Evolutionary conservation across 2,888 invertebrate genomes (phyloP).

Genomic region (Venusia cambrica): DNA sequence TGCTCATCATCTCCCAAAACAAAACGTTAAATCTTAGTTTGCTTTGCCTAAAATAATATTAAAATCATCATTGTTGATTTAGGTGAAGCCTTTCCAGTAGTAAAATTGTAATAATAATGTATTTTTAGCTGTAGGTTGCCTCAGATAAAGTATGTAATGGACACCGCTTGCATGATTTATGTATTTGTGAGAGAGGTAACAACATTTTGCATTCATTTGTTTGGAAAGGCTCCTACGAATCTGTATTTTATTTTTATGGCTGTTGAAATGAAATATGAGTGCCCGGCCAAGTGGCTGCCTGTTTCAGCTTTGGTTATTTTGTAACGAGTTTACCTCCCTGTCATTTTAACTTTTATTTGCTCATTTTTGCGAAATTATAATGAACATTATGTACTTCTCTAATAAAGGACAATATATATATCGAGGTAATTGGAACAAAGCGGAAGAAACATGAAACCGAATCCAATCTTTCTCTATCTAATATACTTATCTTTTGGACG

Average conservation of each 20-base stretch:
- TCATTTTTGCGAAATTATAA: too few species aligned
- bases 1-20: too few species aligned
- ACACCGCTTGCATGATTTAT: slow-evolving; percentile 56
- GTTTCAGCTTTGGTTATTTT: slow-evolving; percentile 6
- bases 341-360: too few species aligned
- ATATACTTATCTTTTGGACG: too few species aligned
- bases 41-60: too few species aligned
- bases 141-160: slow-evolving; percentile 53
- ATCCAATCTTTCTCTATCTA: too few species aligned
- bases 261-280: slow-evolving; percentile 17
- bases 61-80: slow-evolving; percentile 1
- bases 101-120: too few species aligned
- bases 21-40: too few species aligned
- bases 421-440: too few species aligned
- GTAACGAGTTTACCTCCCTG: slow-evolving; percentile 2
- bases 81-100: slow-evolving; percentile 10
- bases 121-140: slow-evolving; percentile 9
- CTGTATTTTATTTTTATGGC: slow-evolving; percentile 23
- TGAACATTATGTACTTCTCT: too few species aligned
- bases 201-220: slow-evolving; percentile 52
- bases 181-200: slow-evolving; percentile 46
- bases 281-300: slow-evolving; percentile 6
- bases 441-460: too few species aligned
- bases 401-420: too few species aligned
- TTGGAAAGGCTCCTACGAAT: slow-evolving; percentile 32